Base-by-base conservation (phyloP, 2,113 vertebrate genomes). In the Colistium nudipinnis region DNA sequence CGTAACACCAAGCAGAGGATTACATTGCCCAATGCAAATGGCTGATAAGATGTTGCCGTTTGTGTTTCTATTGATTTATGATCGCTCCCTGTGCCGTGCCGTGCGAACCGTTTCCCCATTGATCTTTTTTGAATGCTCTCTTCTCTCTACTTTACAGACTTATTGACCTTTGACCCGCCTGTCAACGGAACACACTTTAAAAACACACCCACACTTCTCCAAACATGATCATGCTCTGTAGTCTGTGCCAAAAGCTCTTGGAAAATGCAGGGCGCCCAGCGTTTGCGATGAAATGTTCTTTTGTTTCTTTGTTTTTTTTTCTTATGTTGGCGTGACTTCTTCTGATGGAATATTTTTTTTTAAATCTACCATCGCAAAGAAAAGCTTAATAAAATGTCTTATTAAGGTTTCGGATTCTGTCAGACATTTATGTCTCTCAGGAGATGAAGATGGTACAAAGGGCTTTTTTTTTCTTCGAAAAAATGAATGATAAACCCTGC, bases 221-320 rank as follows among this genome's bases (percentile, higher is more conserved):
- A 14, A n/a, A 71, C 66, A 62, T 17, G 45, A 65, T 62, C 68
- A 73, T 38, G 69, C 76, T 62, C 71, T 88, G 74, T 87, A 66
- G 33, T 66, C 78, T 80, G 76, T 91, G 80, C 83, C 88, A 89
- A 90, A 89, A 64, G 56, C 62, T 83, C 47, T 66, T 22, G 20
- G 27, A 66, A 56, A 74, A 54, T 14, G 36, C 54, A 67, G 12
- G 44, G 69, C 16, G n/a, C n/a, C n/a, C n/a, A 33, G 20, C 1
- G 22, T 66, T 76, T 70, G 62, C 13, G 53, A 41, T 68, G 59
- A 60, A 70, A 61, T 35, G 59, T 69, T 8, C 51, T 56, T 20
- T 54, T 68, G 35, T 69, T 66, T 20, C 54, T 63, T 44, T 45
- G 1, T 20, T 68, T 11, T 20, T 25, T 3, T 73, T 25, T 62